phyloP scores from a whole-genome alignment of 2,888 invertebrate genomes.

The Stramonita haemastoma region DNA sequence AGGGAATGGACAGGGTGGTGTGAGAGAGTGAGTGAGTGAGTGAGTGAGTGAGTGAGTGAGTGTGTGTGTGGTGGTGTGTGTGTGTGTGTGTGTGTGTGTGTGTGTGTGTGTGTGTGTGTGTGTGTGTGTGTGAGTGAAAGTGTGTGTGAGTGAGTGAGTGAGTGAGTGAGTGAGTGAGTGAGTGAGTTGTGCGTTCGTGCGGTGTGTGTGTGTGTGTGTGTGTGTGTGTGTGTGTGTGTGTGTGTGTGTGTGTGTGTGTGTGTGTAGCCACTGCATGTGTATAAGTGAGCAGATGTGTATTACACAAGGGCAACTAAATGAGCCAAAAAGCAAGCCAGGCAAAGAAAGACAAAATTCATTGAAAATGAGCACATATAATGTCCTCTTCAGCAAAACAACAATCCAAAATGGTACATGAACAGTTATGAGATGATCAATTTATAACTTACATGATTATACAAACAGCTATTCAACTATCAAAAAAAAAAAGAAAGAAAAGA shows the following conservation, averaged over 20 bases:
- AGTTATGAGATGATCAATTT: not conserved
- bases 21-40: not conserved
- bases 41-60: not conserved
- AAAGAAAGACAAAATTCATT: not conserved
- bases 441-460: not conserved
- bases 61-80: not conserved
- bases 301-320: not conserved
- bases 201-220: not conserved
- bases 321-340: slow-evolving; percentile 3
- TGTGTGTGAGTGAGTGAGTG: not conserved
- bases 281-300: not conserved
- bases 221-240: not conserved
- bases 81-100: not conserved
- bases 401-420: too few species aligned
- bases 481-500: too few species aligned
- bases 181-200: not conserved
- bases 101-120: not conserved
- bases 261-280: not conserved
- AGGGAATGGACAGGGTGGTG: too few species aligned
- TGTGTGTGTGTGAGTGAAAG: too few species aligned
- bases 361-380: too few species aligned
- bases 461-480: too few species aligned
- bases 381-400: too few species aligned
- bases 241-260: not conserved
- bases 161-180: not conserved